Conservation (phyloP, 2,113 vertebrate species). For the Vidua chalybeata region DNA sequence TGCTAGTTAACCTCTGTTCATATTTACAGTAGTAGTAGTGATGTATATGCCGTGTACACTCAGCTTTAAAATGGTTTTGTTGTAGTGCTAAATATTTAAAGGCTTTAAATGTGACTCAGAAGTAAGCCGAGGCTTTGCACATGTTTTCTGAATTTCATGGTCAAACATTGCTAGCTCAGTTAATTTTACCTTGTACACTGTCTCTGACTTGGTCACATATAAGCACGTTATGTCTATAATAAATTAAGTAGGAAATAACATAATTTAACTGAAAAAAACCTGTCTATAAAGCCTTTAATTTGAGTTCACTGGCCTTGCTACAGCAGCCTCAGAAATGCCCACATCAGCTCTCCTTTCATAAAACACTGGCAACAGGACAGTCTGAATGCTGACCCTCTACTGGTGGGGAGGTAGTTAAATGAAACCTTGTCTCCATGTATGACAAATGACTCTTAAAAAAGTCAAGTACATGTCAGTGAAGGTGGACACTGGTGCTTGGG, state of each 20-base stretch:
- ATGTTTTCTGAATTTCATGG: not conserved
- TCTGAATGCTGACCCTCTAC: not conserved
- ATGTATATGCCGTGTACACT: fast-evolving
- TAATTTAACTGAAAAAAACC: no score
- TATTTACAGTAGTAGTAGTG: not conserved
- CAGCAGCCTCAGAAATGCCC: not conserved
- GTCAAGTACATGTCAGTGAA: not conserved
- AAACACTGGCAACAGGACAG: not conserved
- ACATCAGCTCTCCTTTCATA: not conserved
- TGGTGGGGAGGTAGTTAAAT: not conserved
- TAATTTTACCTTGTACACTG: not conserved
- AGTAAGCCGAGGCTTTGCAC: not conserved
- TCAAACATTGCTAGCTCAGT: not conserved
- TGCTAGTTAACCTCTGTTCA: not conserved
- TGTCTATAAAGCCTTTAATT: not conserved
- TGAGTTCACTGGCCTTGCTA: not conserved
- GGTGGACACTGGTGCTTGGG: not conserved
- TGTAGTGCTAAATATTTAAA: not conserved
- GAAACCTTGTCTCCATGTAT: not conserved
- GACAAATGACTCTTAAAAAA: not conserved
- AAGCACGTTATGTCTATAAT: not conserved
- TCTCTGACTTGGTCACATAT: not conserved
- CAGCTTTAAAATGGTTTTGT: not conserved
- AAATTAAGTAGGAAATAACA: no score
- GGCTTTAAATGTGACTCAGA: not conserved